Conservation (phyloP, 2,113 vertebrate species). For the Myanophis thanlyinensis region DNA sequence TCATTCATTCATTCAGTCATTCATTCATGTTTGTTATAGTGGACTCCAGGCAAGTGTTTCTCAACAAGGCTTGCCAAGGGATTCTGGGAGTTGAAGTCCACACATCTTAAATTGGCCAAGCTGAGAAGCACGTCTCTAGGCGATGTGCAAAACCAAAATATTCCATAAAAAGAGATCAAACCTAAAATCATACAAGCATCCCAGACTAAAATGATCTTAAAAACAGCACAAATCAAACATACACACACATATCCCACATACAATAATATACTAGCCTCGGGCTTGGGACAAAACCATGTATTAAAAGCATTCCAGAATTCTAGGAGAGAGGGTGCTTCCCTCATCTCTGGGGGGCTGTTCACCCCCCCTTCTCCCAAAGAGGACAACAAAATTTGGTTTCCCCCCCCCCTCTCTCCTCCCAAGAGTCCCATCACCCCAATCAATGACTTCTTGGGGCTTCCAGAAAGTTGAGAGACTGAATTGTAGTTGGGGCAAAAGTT, state of each 20-base stretch:
- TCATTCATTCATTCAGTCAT: neutral
- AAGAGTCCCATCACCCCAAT: neutral
- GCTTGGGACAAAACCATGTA: neutral
- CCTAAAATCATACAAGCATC: neutral
- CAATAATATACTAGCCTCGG: neutral
- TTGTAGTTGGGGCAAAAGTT: neutral
- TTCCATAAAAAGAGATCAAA: neutral
- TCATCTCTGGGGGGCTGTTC: neutral
- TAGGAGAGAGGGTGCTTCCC: neutral
- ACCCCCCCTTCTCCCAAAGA: neutral
- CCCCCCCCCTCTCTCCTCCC: neutral
- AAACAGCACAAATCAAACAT: neutral
- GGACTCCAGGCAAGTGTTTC: too few species aligned
- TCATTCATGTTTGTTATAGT: neutral
- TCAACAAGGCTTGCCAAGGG: too few species aligned
- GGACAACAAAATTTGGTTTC: neutral
- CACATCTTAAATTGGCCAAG: too few species aligned
- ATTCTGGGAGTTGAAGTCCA: too few species aligned
- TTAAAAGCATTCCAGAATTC: neutral
- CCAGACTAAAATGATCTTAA: neutral
- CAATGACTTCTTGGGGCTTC: neutral
- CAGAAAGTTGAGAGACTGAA: neutral
- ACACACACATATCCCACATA: neutral
- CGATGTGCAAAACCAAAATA: neutral
- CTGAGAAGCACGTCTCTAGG: neutral